A percentile compares a stretch with the other conserved stretches of the same genome.
These are phyloP conservation scores for Drosophila nr. perissopoda DNA, from an alignment of 2,888 invertebrate species.

Conservation along the genomic window DNA sequence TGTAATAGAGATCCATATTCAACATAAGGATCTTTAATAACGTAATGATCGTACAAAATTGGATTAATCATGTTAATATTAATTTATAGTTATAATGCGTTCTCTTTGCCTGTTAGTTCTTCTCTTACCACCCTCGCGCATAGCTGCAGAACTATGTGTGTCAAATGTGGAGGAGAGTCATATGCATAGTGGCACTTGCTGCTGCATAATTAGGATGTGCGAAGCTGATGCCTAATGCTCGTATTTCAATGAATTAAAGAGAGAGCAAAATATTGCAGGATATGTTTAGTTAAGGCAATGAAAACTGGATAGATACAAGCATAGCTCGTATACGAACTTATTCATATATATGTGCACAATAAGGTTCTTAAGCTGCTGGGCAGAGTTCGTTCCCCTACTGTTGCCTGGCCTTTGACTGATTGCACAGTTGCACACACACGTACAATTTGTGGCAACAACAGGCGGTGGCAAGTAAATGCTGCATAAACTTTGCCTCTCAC, in stretches of 20 bases:
- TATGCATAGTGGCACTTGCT: conserved; percentile 35
- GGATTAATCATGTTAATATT: not conserved
- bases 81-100: not conserved
- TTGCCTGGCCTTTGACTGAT: conserved; percentile 42
- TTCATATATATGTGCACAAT: not conserved
- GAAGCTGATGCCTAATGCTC: conserved; percentile 31
- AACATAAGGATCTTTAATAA: too few relatives aligned
- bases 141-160: not conserved
- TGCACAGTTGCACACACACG: conserved; percentile 41
- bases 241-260: conserved; percentile 37
- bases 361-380: conserved; percentile 29
- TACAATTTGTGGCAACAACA: conserved; percentile 32
- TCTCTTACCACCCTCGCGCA: conserved; percentile 27
- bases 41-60: too few relatives aligned
- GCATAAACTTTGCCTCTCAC: conserved; percentile 52
- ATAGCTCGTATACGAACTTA: conserved; percentile 4
- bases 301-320: not conserved
- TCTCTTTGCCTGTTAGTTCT: not conserved
- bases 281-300: conserved; percentile 16
- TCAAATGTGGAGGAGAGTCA: conserved; percentile 1
- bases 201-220: conserved; percentile 42
- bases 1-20: not conserved
- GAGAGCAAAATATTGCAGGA: not conserved
- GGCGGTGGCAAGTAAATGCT: conserved; percentile 45
- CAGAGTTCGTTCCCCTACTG: not conserved